Evolutionary conservation across 2,113 vertebrate genomes (phyloP).

Genomic region (Sapajus apella): DNA sequence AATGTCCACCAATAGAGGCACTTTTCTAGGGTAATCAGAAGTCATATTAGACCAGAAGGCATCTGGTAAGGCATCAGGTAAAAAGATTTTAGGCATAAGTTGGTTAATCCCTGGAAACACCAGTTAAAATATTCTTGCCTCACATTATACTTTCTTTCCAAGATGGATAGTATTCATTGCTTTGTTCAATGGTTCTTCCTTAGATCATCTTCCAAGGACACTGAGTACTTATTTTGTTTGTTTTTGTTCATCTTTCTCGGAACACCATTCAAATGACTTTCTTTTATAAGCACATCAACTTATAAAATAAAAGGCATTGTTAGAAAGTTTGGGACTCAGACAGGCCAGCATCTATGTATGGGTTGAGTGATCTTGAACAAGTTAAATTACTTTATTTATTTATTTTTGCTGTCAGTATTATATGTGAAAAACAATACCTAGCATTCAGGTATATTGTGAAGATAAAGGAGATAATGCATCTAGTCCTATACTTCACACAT

Average conservation of each 20-base stretch:
- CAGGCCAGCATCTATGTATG: neutral
- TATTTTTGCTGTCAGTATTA: neutral
- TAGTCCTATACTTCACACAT: neutral
- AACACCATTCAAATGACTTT: neutral
- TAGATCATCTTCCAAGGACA: neutral
- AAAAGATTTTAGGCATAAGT: neutral
- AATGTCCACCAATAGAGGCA: neutral
- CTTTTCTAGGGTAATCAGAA: neutral
- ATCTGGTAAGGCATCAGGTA: neutral
- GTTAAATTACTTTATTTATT: neutral
- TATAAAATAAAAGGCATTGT: neutral
- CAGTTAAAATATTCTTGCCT: neutral
- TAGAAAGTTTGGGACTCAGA: neutral
- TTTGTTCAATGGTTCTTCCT: neutral
- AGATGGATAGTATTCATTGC: neutral
- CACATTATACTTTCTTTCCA: neutral
- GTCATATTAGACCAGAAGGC: neutral
- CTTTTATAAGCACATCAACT: neutral
- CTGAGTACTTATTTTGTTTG: neutral
- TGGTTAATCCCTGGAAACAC: neutral
- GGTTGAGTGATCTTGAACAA: neutral
- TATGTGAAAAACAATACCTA: neutral
- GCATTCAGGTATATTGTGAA: neutral
- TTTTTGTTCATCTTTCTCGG: neutral
- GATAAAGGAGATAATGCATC: neutral